A percentile compares a stretch with the other conserved stretches of the same genome.
phyloP scores from a whole-genome alignment of 2,797 vertebrate species.

The Sebastes hubbsi region DNA sequence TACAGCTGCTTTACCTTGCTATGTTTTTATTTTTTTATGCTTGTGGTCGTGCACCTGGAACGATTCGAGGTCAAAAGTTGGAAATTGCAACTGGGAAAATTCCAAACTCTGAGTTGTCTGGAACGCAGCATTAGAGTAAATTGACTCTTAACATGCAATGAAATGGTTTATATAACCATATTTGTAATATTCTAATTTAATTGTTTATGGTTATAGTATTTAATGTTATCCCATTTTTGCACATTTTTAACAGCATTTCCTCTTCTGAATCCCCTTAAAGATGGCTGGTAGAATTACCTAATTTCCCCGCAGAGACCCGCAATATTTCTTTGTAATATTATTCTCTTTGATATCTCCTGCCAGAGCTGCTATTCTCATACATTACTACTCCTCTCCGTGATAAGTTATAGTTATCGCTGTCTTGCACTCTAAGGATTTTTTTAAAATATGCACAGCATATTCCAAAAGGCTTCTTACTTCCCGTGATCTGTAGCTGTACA shows the following conservation, averaged over 20 bases:
- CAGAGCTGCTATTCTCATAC: constrained; percentile 22
- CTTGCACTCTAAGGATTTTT: constrained; percentile 17
- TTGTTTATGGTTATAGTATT: constrained; percentile 2
- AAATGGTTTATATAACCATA: neutral
- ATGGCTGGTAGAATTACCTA: constrained; percentile 30
- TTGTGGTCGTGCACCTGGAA: too few species aligned
- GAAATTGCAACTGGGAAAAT: too few species aligned
- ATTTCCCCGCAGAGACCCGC: constrained; percentile 46
- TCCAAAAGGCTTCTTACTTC: neutral
- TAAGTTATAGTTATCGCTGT: constrained; percentile 16
- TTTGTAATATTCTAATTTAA: neutral
- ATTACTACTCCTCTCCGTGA: constrained; percentile 20
- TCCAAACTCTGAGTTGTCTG: too few species aligned
- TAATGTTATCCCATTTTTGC: neutral
- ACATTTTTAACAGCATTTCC: constrained; percentile 1
- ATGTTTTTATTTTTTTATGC: too few species aligned
- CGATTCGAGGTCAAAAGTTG: too few species aligned
- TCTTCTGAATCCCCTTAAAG: constrained; percentile 9
- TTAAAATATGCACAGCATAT: constrained; percentile 2
- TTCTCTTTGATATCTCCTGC: constrained; percentile 53
- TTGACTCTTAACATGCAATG: neutral
- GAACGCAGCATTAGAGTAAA: neutral
- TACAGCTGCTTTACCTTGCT: too few species aligned
- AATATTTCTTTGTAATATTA: constrained; percentile 42
- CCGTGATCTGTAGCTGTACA: neutral